Evolutionary conservation across 2,888 invertebrate genomes (phyloP).

Genomic region (Pyrochroa serraticornis): DNA sequence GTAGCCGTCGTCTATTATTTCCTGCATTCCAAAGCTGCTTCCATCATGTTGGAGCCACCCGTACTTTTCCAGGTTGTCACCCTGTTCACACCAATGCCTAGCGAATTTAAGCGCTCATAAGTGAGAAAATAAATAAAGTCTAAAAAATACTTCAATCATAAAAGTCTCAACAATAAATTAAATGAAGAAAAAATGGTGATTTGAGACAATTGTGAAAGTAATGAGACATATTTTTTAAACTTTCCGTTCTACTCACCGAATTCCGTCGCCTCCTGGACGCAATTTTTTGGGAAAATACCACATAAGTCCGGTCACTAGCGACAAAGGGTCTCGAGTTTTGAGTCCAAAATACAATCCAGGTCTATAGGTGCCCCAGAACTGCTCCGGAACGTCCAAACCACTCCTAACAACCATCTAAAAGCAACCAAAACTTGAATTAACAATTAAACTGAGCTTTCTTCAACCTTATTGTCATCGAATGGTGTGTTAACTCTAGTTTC

Average conservation of each 20-base stretch:
- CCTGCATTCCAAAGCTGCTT: slow-evolving; percentile 86
- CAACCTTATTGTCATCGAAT: slow-evolving; percentile 76
- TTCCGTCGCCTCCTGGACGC: slow-evolving; percentile 73
- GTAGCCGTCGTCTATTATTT: slow-evolving; percentile 81
- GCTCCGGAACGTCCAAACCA: slow-evolving; percentile 75
- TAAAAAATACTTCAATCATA: slow-evolving; percentile 3
- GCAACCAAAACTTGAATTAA: neutral
- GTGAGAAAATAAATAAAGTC: slow-evolving; percentile 8
- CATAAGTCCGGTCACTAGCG: slow-evolving; percentile 93
- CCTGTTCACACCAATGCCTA: slow-evolving; percentile 93
- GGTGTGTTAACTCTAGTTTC: slow-evolving; percentile 90
- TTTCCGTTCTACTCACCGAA: slow-evolving; percentile 66
- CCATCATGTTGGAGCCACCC: slow-evolving; percentile 97
- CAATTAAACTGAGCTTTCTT: too few species aligned
- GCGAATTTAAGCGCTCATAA: slow-evolving; percentile 20
- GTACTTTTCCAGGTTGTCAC: slow-evolving; percentile 79
- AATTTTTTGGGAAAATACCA: slow-evolving; percentile 85
- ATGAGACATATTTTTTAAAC: too few species aligned
- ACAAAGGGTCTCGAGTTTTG: slow-evolving; percentile 86
- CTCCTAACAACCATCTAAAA: slow-evolving; percentile 70
- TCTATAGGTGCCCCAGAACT: slow-evolving; percentile 94
- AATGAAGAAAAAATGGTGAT: too few species aligned
- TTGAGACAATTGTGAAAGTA: too few species aligned
- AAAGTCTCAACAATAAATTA: too few species aligned
- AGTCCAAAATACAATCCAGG: slow-evolving; percentile 90